These are phyloP conservation scores for Drosophila meridiana DNA, from an alignment of 2,888 invertebrate genomes.

Conservation along the genomic window DNA sequence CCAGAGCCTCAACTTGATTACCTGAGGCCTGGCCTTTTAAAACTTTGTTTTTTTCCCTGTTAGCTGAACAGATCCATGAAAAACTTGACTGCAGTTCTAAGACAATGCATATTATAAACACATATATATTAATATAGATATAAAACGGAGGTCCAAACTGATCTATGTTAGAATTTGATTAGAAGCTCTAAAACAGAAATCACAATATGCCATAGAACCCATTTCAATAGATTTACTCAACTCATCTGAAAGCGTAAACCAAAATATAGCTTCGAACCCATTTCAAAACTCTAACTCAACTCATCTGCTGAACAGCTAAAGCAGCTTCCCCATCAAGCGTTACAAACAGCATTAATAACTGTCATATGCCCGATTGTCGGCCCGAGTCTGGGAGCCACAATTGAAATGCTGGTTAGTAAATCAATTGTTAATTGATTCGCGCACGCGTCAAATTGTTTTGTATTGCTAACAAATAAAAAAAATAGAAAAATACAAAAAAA, in stretches of 20 bases:
- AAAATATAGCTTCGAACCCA: not conserved
- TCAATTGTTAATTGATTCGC: slow-evolving; percentile 40
- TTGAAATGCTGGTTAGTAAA: slow-evolving; percentile 27
- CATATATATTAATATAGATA: not conserved
- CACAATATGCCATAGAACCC: not conserved
- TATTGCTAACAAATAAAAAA: not conserved
- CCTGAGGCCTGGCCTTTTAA: too few species aligned
- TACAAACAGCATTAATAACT: not conserved
- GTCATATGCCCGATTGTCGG: not conserved
- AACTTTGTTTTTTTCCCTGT: not conserved
- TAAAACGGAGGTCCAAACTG: not conserved
- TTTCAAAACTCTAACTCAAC: not conserved
- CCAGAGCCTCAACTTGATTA: too few species aligned
- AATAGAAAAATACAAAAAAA: not conserved
- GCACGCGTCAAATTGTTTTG: slow-evolving; percentile 19
- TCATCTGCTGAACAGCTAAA: not conserved
- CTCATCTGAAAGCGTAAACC: not conserved
- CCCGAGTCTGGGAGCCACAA: slow-evolving; percentile 16
- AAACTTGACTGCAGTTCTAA: not conserved
- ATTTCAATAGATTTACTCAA: not conserved
- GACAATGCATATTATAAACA: not conserved
- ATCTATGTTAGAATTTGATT: not conserved
- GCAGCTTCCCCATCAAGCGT: not conserved
- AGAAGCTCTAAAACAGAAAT: not conserved
- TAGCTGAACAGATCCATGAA: not conserved